A percentile compares a stretch with the other conserved stretches of the same genome.
These are phyloP conservation scores for Drosophila robusta DNA, from an alignment of 2,888 invertebrate genomes.

Conservation along the genomic window DNA sequence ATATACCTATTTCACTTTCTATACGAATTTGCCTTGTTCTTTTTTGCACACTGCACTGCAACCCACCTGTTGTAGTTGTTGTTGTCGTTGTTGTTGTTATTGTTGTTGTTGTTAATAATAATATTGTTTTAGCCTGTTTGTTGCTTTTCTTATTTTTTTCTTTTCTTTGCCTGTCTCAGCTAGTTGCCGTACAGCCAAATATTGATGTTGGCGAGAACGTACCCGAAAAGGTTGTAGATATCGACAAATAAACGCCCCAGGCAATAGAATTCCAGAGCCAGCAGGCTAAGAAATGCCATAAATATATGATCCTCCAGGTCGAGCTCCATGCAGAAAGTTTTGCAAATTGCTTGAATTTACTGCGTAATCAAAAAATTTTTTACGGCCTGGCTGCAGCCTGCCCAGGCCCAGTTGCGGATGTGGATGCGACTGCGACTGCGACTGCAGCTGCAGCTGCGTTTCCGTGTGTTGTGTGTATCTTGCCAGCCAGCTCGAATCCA, in stretches of 20 bases:
- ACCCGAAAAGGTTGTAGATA: conserved; percentile 19
- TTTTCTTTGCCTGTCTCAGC: background rate
- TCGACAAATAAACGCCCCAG: conserved; percentile 21
- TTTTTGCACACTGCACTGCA: background rate
- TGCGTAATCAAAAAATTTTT: conserved; percentile 22
- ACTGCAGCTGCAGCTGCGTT: conserved; percentile 30
- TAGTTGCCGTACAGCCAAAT: conserved; percentile 7
- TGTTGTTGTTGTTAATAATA: conserved; percentile 18
- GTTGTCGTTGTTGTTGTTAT: conserved; percentile 14
- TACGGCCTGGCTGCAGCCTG: conserved; percentile 3
- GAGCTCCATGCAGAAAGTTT: conserved; percentile 38
- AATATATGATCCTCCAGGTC: conserved; percentile 30
- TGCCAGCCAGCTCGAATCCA: conserved; percentile 27
- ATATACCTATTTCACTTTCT: conserved; percentile 43
- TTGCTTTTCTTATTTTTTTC: background rate
- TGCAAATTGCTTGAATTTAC: conserved; percentile 6
- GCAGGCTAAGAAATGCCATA: conserved; percentile 26
- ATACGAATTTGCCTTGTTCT: conserved; percentile 5
- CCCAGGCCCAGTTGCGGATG: conserved; percentile 32
- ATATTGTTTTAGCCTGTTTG: background rate
- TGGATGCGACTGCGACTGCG: conserved; percentile 30
- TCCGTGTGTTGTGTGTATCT: conserved; percentile 46
- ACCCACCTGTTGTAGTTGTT: conserved; percentile 74
- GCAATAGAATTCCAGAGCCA: conserved; percentile 34
- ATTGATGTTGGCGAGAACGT: conserved; percentile 9